Conservation (phyloP, 2,113 vertebrate species). For the Balaeniceps rex region DNA sequence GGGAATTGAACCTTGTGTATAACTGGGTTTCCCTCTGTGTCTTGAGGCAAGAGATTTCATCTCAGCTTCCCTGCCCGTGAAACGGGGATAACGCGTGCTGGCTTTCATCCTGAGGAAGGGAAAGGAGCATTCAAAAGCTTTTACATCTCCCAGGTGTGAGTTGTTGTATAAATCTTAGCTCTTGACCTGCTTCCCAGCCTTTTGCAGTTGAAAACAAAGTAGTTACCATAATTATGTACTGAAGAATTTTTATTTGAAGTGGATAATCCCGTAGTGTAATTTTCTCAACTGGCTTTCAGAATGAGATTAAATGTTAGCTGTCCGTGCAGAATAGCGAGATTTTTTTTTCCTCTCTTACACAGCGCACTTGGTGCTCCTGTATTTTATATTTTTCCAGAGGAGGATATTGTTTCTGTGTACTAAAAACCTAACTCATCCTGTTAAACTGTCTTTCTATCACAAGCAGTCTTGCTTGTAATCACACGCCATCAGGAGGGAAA, state of each 20-base stretch:
- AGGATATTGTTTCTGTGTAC: background rate
- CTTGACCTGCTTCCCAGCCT: background rate
- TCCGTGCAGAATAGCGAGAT: accelerated
- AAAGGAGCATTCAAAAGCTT: background rate
- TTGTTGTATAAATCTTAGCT: background rate
- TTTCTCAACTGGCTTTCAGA: background rate
- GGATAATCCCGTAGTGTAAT: background rate
- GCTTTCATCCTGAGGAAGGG: background rate
- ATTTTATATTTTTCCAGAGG: background rate
- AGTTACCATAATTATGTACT: background rate
- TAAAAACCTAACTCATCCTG: background rate
- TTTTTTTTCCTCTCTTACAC: background rate
- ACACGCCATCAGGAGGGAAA: constrained; percentile 9
- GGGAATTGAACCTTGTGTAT: background rate
- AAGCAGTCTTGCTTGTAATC: background rate
- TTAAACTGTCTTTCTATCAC: background rate
- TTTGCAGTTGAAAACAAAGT: background rate
- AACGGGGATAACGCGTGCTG: background rate
- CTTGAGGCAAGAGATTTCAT: background rate
- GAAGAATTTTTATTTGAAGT: background rate
- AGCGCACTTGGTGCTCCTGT: background rate
- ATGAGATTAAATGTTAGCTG: background rate
- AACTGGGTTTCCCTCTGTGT: background rate
- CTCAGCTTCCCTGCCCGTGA: background rate
- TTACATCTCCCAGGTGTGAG: background rate